Evolutionary conservation across 2,797 vertebrate species (phyloP).

Genomic region (Melanotaenia pygmaea): DNA sequence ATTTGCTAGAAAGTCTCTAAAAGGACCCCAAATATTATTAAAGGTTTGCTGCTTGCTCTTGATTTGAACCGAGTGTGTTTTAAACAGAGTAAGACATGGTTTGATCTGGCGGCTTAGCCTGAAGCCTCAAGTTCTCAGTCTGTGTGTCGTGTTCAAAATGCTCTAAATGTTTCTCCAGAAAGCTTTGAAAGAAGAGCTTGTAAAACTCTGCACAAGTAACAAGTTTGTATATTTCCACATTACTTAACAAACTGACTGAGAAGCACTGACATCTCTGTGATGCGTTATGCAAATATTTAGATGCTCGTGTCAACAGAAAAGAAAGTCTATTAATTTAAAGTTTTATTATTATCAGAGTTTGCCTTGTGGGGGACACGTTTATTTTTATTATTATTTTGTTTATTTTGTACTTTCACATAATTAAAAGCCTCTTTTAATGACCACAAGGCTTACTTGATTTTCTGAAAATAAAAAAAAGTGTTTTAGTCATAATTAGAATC

Average conservation of each 20-base stretch:
- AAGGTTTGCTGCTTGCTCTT: no score
- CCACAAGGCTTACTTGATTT: neutral
- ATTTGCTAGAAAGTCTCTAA: no score
- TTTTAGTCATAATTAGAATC: slow-evolving; percentile 5
- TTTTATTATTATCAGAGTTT: neutral
- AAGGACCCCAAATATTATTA: no score
- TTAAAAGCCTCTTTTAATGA: slow-evolving; percentile 2
- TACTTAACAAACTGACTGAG: neutral
- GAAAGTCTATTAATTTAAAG: neutral
- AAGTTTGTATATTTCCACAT: neutral
- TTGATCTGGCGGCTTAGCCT: neutral
- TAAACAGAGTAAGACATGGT: neutral
- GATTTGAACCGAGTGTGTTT: neutral
- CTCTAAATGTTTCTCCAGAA: neutral
- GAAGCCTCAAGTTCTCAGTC: neutral
- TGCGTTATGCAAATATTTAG: neutral
- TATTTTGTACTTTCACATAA: neutral
- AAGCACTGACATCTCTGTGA: neutral
- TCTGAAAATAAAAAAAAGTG: neutral
- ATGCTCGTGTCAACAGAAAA: neutral
- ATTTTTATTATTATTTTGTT: neutral
- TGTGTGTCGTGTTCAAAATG: neutral
- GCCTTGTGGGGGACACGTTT: neutral
- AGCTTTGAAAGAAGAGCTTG: neutral
- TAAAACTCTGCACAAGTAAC: neutral